These are phyloP conservation scores for Pardalotus punctatus DNA, from an alignment of 2,113 vertebrate genomes.

Conservation along the genomic window DNA sequence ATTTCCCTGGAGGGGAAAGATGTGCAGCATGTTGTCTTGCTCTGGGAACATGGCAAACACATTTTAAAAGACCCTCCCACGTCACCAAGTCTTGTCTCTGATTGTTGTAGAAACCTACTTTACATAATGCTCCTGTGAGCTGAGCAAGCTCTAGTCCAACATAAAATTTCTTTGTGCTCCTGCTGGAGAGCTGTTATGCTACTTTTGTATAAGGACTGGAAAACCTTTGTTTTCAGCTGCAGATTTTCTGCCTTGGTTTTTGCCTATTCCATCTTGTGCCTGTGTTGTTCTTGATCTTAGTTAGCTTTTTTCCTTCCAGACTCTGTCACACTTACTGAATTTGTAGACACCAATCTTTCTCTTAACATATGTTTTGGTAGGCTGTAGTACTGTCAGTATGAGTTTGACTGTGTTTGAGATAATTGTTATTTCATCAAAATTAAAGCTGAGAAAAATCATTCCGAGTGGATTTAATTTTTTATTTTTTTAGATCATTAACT, in stretches of 20 bases:
- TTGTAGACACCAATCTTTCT: not conserved
- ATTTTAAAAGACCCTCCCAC: not conserved
- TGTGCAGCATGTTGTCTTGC: not conserved
- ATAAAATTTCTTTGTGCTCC: not conserved
- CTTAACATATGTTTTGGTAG: not conserved
- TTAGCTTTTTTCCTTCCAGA: not conserved
- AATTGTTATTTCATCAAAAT: not conserved
- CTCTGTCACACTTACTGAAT: not conserved
- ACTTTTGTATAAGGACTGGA: not conserved
- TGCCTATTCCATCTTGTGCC: not conserved
- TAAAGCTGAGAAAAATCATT: not conserved
- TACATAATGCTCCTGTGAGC: not conserved
- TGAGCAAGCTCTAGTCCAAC: not conserved
- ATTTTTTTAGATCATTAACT: not conserved
- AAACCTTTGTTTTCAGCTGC: not conserved
- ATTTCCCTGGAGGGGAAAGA: not conserved
- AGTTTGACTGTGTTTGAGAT: not conserved
- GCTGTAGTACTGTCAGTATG: not conserved
- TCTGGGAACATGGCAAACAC: not conserved
- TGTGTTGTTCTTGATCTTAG: not conserved
- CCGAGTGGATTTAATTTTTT: not conserved
- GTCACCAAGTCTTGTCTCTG: not conserved
- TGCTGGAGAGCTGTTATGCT: not conserved
- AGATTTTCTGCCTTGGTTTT: not conserved
- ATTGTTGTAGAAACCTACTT: not conserved